Conservation (phyloP, 1,140 invertebrate genomes). For the Harpegnathos saltator region DNA sequence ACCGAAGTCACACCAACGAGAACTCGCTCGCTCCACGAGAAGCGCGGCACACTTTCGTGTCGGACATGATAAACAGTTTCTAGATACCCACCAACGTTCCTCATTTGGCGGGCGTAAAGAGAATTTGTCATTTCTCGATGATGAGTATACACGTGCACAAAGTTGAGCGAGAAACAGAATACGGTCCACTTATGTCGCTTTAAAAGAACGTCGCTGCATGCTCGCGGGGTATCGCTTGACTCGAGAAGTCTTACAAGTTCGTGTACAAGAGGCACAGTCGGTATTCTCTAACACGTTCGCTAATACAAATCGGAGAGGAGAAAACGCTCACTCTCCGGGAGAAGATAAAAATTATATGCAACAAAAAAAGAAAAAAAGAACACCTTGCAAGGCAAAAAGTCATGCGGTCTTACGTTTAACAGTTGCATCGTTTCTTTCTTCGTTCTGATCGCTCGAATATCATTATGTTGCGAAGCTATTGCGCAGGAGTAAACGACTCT, state of each 20-base stretch:
- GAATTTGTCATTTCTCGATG: slow-evolving; percentile 3
- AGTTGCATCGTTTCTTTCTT: slow-evolving; percentile 34
- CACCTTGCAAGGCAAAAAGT: slow-evolving; percentile 41
- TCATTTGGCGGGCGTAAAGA: slow-evolving; percentile 32
- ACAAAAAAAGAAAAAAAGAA: no score
- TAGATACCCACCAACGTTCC: slow-evolving; percentile 51
- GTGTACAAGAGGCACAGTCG: not conserved
- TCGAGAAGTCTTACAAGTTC: slow-evolving; percentile 2
- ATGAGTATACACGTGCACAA: slow-evolving; percentile 28
- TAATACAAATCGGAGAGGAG: slow-evolving; percentile 35
- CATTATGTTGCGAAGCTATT: not conserved
- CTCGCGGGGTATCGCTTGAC: slow-evolving; percentile 16
- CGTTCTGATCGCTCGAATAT: not conserved
- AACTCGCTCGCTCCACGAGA: no score
- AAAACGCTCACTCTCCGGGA: not conserved
- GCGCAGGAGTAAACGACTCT: slow-evolving; percentile 28
- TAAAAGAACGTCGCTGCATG: slow-evolving; percentile 38
- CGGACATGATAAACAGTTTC: slow-evolving; percentile 25
- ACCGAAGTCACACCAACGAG: no score
- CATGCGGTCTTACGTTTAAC: slow-evolving; percentile 32
- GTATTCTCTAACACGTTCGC: slow-evolving; percentile 10
- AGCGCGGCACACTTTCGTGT: no score
- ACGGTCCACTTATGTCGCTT: not conserved
- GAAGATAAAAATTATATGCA: slow-evolving; percentile 40
- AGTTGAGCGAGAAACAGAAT: slow-evolving; percentile 20